Conservation (phyloP, 2,888 invertebrate species). For the Stenchaetothrips biformis region DNA sequence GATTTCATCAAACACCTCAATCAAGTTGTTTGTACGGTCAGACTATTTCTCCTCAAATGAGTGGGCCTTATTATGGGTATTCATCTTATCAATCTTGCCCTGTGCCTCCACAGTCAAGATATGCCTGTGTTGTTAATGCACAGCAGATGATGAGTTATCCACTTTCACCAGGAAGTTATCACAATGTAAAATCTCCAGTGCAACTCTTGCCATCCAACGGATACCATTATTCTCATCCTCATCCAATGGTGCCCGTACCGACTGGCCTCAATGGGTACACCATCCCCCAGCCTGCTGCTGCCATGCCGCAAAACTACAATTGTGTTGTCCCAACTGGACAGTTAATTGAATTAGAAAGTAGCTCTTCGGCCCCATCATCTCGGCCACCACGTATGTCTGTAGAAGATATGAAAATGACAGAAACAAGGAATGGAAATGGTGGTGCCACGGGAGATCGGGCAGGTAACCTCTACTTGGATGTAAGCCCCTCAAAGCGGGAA, state of each 20-base stretch:
- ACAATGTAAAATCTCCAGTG: not conserved
- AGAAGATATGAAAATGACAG: not conserved
- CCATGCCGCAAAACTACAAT: conserved; percentile 40
- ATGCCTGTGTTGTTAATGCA: conserved; percentile 29
- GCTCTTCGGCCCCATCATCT: not conserved
- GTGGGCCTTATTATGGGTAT: conserved; percentile 27
- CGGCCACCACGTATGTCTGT: not conserved
- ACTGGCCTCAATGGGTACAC: conserved; percentile 36
- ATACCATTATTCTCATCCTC: not conserved
- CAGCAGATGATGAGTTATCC: conserved; percentile 34
- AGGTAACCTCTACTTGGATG: not conserved
- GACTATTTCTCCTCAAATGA: not conserved
- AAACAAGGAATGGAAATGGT: not conserved
- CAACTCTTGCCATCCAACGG: not conserved
- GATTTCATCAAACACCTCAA: not conserved
- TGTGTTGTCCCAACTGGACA: conserved; percentile 58
- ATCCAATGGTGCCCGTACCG: not conserved
- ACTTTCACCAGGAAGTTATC: not conserved
- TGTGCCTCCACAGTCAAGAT: conserved; percentile 41
- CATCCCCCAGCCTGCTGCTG: conserved; percentile 36
- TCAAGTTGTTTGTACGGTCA: conserved; percentile 1
- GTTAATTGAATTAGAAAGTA: conserved; percentile 59
- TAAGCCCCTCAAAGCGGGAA: not conserved
- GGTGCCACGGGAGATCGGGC: not conserved
- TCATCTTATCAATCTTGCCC: conserved; percentile 38